A percentile compares a stretch with the other conserved stretches of the same genome.
Conservation (phyloP, 2,888 invertebrate genomes). For the Metacarcinus magister region DNA sequence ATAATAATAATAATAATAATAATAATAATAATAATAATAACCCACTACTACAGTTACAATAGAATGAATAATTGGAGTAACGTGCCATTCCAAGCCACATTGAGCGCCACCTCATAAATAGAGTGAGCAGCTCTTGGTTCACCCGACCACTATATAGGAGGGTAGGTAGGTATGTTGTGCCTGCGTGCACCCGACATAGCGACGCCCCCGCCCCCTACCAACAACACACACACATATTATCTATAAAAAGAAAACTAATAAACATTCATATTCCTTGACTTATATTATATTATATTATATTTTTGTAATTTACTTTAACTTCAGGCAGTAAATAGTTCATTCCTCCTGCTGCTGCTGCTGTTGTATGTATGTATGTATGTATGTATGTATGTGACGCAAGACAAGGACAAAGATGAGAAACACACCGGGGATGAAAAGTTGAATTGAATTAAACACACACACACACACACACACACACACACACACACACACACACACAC, state of each 20-base stretch:
- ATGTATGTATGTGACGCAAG: no score
- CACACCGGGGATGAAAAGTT: no score
- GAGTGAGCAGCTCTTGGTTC: not conserved
- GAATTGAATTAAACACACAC: no score
- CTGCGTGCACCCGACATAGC: not conserved
- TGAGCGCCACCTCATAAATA: not conserved
- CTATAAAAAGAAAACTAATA: not conserved
- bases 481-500: not conserved
- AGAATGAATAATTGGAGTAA: not conserved
- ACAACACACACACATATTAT: conserved; percentile 6
- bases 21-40: not conserved
- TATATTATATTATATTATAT: not conserved
- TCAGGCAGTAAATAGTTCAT: no score
- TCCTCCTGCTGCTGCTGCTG: no score
- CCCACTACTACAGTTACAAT: not conserved
- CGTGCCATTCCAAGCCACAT: not conserved
- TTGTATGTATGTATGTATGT: no score
- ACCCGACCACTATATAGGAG: not conserved
- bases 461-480: no score
- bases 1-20: not conserved
- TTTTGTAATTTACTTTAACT: no score
- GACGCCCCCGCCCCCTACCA: not conserved
- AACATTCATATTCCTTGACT: not conserved
- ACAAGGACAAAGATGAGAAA: no score
- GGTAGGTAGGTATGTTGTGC: not conserved